These are phyloP conservation scores for Gryon sp. DNA, from an alignment of 1,140 invertebrate genomes.

Conservation along the genomic window DNA sequence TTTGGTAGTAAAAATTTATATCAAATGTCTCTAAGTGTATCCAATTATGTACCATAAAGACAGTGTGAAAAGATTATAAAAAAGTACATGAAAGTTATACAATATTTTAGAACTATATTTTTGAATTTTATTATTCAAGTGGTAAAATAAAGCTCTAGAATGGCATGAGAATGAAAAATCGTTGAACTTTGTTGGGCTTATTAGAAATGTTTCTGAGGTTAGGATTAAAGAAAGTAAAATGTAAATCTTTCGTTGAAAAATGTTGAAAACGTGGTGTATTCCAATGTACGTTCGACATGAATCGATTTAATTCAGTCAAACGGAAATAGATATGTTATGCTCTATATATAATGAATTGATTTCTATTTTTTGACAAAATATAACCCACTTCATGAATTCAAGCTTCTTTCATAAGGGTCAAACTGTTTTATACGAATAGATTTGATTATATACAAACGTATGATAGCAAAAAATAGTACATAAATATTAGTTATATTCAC, in stretches of 20 bases:
- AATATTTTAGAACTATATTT: no score
- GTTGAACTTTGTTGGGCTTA: no score
- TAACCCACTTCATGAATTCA: slow-evolving; percentile 59
- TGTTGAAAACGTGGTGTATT: slow-evolving; percentile 12
- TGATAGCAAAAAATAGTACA: background rate
- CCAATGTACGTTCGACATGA: slow-evolving; percentile 32
- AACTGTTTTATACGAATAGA: slow-evolving; percentile 53
- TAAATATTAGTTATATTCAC: slow-evolving; percentile 23
- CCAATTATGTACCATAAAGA: no score
- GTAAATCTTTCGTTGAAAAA: slow-evolving; percentile 32
- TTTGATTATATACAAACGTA: no score
- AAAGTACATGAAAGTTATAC: no score
- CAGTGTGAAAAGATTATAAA: no score
- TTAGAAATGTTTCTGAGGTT: background rate
- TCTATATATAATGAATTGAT: slow-evolving; percentile 65
- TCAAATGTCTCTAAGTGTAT: no score
- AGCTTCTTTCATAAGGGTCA: slow-evolving; percentile 59
- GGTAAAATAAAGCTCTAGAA: no score
- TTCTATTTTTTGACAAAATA: slow-evolving; percentile 65
- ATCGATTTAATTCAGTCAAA: slow-evolving; percentile 62
- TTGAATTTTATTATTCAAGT: no score
- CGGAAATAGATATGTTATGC: slow-evolving; percentile 62
- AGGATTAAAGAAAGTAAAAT: slow-evolving; percentile 35
- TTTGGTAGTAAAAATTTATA: no score
- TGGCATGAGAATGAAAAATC: background rate